These are phyloP conservation scores for Gymnoscopelus microlampas DNA, from an alignment of 2,797 vertebrate genomes.

Conservation along the genomic window DNA sequence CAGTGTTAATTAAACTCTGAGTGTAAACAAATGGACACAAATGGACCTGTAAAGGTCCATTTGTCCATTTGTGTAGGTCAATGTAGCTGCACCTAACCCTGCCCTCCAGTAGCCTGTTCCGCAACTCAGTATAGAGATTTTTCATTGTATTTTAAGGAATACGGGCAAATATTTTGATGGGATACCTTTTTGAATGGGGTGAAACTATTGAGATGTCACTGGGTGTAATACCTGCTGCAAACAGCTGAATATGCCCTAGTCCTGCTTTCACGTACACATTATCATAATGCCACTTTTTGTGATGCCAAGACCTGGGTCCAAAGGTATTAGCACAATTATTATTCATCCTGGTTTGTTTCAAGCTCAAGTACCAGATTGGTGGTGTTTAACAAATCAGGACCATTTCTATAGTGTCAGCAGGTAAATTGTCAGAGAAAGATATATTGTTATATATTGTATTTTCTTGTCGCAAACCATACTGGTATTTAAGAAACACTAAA, in stretches of 20 bases:
- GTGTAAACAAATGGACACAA: too few species aligned
- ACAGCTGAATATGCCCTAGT: background rate
- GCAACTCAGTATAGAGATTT: background rate
- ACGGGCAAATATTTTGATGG: background rate
- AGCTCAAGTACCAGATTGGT: constrained; percentile 29
- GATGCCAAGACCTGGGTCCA: background rate
- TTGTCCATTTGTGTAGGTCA: background rate
- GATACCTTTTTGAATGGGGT: background rate
- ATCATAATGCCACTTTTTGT: background rate
- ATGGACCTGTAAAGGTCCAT: too few species aligned
- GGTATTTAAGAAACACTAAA: too few species aligned
- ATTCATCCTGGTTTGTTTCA: constrained; percentile 15
- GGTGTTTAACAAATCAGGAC: constrained; percentile 14
- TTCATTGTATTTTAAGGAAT: background rate
- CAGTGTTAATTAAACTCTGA: too few species aligned
- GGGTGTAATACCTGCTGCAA: background rate
- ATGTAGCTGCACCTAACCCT: background rate
- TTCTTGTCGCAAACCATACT: too few species aligned
- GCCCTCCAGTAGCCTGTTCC: constrained; percentile 16
- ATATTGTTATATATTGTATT: background rate
- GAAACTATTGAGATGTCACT: constrained; percentile 2
- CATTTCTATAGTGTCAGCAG: background rate
- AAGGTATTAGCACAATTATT: background rate
- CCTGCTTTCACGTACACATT: background rate
- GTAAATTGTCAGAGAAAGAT: background rate